Evolutionary conservation across 2,113 vertebrate species (phyloP).

Genomic region (Gambusia affinis): DNA sequence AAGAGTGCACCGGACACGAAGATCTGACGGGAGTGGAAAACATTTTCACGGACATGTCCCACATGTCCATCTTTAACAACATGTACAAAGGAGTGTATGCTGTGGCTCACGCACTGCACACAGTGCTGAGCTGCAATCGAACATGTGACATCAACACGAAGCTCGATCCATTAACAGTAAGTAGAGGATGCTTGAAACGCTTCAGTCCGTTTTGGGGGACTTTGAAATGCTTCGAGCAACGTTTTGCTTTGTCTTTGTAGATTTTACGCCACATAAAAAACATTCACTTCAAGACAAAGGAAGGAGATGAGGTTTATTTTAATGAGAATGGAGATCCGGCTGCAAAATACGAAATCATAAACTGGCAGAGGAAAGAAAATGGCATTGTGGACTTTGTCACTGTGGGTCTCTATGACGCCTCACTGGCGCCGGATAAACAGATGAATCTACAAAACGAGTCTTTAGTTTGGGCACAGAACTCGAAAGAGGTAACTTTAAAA

Average conservation of each 20-base stretch:
- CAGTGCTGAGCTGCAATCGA: conserved; percentile 53
- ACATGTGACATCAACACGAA: conserved; percentile 54
- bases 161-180: conserved; percentile 62
- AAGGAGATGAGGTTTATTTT: conserved; percentile 55
- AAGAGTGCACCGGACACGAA: conserved; percentile 69
- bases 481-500: conserved; percentile 41
- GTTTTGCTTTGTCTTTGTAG: conserved; percentile 33
- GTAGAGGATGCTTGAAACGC: neutral
- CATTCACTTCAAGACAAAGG: conserved; percentile 71
- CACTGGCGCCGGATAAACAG: conserved; percentile 53
- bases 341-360: conserved; percentile 5
- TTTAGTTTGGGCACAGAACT: conserved; percentile 66
- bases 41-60: conserved; percentile 77
- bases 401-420: conserved; percentile 65
- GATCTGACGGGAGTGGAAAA: conserved; percentile 62
- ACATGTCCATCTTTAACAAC: conserved; percentile 76
- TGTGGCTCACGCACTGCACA: conserved; percentile 74
- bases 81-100: conserved; percentile 79
- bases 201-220: too few species aligned
- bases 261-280: conserved; percentile 65
- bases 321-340: neutral
- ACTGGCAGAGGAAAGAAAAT: neutral
- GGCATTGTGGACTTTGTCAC: neutral
- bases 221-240: neutral
- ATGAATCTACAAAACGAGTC: conserved; percentile 53